Evolutionary conservation across 2,797 vertebrate species (phyloP).

Genomic region (Choloepus didactylus): DNA sequence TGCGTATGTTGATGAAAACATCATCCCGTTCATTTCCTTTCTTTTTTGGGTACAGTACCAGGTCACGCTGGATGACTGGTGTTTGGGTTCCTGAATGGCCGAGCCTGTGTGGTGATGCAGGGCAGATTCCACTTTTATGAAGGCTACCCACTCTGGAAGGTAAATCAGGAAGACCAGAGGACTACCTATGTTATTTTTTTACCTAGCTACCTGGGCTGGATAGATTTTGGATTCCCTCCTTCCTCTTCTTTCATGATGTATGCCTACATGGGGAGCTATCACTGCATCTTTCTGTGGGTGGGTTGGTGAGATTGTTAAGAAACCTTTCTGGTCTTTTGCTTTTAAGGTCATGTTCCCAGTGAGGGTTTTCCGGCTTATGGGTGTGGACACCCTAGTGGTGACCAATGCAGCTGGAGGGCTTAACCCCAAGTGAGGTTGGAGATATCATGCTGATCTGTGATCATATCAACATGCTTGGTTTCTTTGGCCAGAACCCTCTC

Average conservation of each 20-base stretch:
- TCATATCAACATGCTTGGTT: conserved; percentile 94
- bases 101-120: too few species aligned
- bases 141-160: conserved; percentile 93
- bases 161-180: conserved; percentile 73
- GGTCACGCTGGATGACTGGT: too few species aligned
- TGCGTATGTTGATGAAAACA: too few species aligned
- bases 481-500: conserved; percentile 93
- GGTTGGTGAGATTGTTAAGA: conserved; percentile 18
- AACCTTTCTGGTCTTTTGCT: conserved; percentile 6
- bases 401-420: conserved; percentile 96
- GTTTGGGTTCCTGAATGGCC: too few species aligned
- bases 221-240: not conserved
- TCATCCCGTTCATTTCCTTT: too few species aligned
- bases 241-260: not conserved
- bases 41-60: too few species aligned
- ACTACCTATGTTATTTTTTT: not conserved
- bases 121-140: conserved; percentile 90
- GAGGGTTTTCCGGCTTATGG: conserved; percentile 93
- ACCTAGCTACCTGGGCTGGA: not conserved
- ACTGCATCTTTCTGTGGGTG: not conserved
- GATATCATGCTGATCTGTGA: conserved; percentile 96
- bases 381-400: conserved; percentile 92
- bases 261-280: not conserved
- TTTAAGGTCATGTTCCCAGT: conserved; percentile 93
- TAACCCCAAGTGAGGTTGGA: conserved; percentile 93